Conservation (phyloP, 2,888 invertebrate species). For the Caenorhabditis imperialis region DNA sequence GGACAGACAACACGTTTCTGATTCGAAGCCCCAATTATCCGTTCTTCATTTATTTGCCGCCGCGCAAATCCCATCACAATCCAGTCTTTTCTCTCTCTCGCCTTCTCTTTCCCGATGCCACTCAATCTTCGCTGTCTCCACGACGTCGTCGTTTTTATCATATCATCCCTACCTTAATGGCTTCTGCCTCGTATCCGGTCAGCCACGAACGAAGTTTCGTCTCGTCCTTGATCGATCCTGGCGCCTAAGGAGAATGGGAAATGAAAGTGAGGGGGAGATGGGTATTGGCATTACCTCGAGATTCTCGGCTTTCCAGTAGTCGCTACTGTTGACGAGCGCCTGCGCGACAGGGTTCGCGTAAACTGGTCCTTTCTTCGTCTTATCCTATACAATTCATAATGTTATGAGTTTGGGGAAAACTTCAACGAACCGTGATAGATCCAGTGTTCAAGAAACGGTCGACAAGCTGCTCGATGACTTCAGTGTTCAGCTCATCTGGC, state of each 20-base stretch:
- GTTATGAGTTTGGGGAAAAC: not conserved
- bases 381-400: conserved; percentile 18
- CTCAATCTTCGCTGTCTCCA: conserved; percentile 10
- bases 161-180: conserved; percentile 68
- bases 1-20: conserved; percentile 49
- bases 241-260: conserved; percentile 35
- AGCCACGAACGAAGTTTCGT: conserved; percentile 68
- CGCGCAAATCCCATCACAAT: conserved; percentile 49
- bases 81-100: conserved; percentile 36
- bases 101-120: conserved; percentile 21
- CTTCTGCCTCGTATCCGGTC: conserved; percentile 74
- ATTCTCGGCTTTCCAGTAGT: conserved; percentile 73
- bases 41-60: conserved; percentile 50
- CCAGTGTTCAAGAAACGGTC: conserved; percentile 76
- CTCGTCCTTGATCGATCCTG: conserved; percentile 67
- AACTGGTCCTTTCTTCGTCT: conserved; percentile 51
- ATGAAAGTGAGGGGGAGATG: conserved; percentile 10
- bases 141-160: conserved; percentile 54
- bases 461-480: conserved; percentile 73
- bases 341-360: conserved; percentile 72
- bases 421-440: conserved; percentile 45
- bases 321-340: conserved; percentile 71
- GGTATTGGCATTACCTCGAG: conserved; percentile 57
- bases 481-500: conserved; percentile 75
- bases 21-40: conserved; percentile 43